Evolutionary conservation across 2,113 vertebrate genomes (phyloP), one percentile per base, ranked within the genome.

Genomic region (Paralichthys olivaceus): DNA sequence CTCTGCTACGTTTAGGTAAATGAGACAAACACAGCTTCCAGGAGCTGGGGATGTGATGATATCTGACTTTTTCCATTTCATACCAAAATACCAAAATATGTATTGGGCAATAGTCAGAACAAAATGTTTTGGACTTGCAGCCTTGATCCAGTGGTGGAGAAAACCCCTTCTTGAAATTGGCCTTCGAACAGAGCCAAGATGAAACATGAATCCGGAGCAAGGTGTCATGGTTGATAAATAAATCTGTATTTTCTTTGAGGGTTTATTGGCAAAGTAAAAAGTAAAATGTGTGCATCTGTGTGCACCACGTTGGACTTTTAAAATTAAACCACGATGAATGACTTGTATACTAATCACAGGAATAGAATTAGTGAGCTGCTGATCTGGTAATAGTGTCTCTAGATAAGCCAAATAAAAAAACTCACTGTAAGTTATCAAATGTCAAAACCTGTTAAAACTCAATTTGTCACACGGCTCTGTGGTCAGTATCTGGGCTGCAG

Each of bases 161-260:
- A 80, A 78, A 80, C 55, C 22, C 5, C 62, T 80, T 71, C 59
- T 79, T 72, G 37, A 83, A 81, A 79, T 69, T 20, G 40, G 66
- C 37, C 63, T 61, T 74, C 75, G 79, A 80, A 79, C 0, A 0
- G 22, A 37, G 59, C 45, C 76, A 67, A 82, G 75, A 69, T 58
- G 74, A 81, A 87, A 77, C 68, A 61, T 68, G 60, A 84, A 72
- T 75, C 70, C 37, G 12, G 59, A 78, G 65, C 69, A 29, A 23
- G 29, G 79, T 77, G 79, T 83, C 62, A 77, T 54, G 72, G 63
- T 72, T 84, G 80, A 23, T 69, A 81, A 85, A 83, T 79, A 84
- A 84, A 77, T 58, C 70, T 15, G 63, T 25, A 54, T 6, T 63
- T 57, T 72, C 56, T 54, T 13, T 62, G 70, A 32, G 66, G 69